Evolutionary conservation across 2,113 vertebrate species (phyloP).

Genomic region (Catharus bicknelli): DNA sequence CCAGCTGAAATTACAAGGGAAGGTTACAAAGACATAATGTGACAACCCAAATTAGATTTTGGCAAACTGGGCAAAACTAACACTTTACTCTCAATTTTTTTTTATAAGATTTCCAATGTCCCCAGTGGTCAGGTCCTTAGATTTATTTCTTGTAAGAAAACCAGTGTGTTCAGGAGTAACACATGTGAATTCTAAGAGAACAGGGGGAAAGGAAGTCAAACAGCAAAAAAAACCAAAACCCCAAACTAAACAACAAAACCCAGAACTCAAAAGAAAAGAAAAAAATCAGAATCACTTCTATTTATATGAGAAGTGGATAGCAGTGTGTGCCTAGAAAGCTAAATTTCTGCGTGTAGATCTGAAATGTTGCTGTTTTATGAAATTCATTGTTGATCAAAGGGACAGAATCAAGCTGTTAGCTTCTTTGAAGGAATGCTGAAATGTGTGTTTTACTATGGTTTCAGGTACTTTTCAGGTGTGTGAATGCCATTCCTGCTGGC

Average conservation of each 20-base stretch:
- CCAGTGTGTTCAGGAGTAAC: neutral
- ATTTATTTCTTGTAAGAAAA: constrained; percentile 8
- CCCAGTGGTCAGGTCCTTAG: neutral
- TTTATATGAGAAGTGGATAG: neutral
- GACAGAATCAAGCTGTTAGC: neutral
- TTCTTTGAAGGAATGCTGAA: neutral
- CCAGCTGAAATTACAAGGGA: constrained; percentile 21
- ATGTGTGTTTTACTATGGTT: neutral
- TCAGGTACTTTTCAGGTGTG: neutral
- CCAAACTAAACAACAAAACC: neutral
- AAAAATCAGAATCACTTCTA: neutral
- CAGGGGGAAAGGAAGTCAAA: neutral
- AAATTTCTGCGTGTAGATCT: neutral
- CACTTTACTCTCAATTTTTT: neutral
- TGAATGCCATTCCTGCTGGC: neutral
- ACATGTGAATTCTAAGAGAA: neutral
- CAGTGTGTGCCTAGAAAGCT: neutral
- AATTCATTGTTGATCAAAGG: neutral
- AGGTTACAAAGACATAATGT: constrained; percentile 5
- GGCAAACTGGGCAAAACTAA: constrained; percentile 31
- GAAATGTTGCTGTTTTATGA: neutral
- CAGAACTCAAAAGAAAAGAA: neutral
- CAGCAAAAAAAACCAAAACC: neutral
- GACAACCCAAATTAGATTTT: constrained; percentile 32
- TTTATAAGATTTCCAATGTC: neutral